phyloP scores from a whole-genome alignment of 2,888 invertebrate genomes.

The Prenolepis imparis region DNA sequence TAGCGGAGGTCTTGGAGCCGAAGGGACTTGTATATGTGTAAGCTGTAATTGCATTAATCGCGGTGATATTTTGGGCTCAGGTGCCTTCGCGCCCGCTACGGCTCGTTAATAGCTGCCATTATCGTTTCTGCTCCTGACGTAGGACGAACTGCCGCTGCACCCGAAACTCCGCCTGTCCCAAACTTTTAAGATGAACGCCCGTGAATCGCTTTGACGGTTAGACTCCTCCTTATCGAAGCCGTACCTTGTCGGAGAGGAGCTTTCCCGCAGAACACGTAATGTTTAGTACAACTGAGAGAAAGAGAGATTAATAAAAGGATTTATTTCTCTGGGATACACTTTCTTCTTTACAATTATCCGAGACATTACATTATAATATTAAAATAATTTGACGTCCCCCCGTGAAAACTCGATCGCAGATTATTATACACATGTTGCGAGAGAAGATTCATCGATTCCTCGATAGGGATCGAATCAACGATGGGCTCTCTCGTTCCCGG shows the following conservation, averaged over 20 bases:
- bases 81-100: constrained; percentile 82
- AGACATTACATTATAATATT: too few relatives aligned
- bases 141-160: constrained; percentile 66
- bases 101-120: constrained; percentile 85
- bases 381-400: constrained; percentile 25
- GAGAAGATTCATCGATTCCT: constrained; percentile 32
- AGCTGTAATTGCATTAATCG: constrained; percentile 86
- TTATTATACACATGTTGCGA: constrained; percentile 12
- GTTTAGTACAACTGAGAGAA: not conserved
- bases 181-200: constrained; percentile 61
- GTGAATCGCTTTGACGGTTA: constrained; percentile 68
- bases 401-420: constrained; percentile 23
- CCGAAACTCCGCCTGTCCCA: constrained; percentile 67
- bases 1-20: constrained; percentile 78
- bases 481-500: not conserved
- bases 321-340: not conserved
- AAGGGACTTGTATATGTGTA: constrained; percentile 81
- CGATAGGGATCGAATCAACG: constrained; percentile 31
- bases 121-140: constrained; percentile 77
- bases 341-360: not conserved
- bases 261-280: not conserved
- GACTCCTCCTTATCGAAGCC: constrained; percentile 3
- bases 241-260: not conserved
- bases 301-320: not conserved
- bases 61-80: constrained; percentile 85